A percentile compares a stretch with the other conserved stretches of the same genome.
These are phyloP conservation scores for Cremastinae sp. DNA, from an alignment of 2,888 invertebrate genomes.

Conservation along the genomic window DNA sequence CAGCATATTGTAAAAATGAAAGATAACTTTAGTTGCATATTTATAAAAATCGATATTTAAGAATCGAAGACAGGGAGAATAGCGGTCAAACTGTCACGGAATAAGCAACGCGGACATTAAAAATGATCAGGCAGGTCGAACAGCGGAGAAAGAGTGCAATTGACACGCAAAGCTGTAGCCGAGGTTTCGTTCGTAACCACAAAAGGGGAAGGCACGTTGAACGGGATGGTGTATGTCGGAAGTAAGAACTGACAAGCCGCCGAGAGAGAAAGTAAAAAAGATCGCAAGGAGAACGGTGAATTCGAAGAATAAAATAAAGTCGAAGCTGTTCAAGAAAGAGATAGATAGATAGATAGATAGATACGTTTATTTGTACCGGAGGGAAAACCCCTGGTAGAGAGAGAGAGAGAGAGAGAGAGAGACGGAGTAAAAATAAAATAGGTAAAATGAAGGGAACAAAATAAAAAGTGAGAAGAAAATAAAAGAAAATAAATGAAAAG, in stretches of 20 bases:
- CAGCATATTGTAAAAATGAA: too few species aligned
- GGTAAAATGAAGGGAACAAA: constrained; percentile 57
- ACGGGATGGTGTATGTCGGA: constrained; percentile 44
- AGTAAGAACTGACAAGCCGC: constrained; percentile 34
- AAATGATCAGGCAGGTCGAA: constrained; percentile 8
- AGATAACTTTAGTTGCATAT: too few species aligned
- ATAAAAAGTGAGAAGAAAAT: constrained; percentile 38
- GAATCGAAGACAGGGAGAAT: neutral
- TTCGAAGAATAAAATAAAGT: constrained; percentile 49
- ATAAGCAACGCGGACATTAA: constrained; percentile 1
- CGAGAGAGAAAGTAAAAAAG: constrained; percentile 9
- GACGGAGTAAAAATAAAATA: too few species aligned
- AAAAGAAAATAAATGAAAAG: constrained; percentile 60
- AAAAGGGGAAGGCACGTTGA: constrained; percentile 30
- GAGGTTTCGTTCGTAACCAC: constrained; percentile 30
- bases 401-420: too few species aligned
- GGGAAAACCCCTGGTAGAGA: too few species aligned
- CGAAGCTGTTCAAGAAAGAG: too few species aligned
- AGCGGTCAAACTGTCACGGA: constrained; percentile 17
- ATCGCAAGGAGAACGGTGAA: constrained; percentile 43
- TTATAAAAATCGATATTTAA: too few species aligned
- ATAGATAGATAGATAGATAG: too few species aligned
- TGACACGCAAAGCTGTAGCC: constrained; percentile 40
- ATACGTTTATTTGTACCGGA: too few species aligned
- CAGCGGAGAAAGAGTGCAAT: constrained; percentile 23